These are phyloP conservation scores for Bos indicus DNA, from an alignment of 2,113 vertebrate species.

Conservation along the genomic window DNA sequence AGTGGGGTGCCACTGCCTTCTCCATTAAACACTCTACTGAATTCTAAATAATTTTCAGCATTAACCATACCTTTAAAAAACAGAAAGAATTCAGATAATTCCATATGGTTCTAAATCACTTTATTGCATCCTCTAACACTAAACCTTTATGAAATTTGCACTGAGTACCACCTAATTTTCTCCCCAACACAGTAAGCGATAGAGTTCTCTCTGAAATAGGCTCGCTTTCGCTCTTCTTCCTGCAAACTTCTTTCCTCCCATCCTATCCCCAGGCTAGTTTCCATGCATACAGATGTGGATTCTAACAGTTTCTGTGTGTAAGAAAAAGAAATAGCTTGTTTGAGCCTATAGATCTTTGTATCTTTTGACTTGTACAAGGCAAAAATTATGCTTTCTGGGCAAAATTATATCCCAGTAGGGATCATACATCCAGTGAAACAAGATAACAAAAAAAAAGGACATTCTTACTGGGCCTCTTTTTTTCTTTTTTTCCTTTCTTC, in stretches of 20 bases:
- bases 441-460: neutral
- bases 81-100: neutral
- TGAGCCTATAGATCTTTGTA: neutral
- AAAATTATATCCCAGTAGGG: neutral
- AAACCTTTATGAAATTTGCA: neutral
- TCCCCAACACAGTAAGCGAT: neutral
- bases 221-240: neutral
- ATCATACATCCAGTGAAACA: neutral
- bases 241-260: neutral
- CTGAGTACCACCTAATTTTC: neutral
- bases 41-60: neutral
- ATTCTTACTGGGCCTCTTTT: neutral
- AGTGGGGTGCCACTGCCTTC: no score
- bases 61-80: constrained; percentile 5
- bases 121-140: neutral
- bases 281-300: neutral
- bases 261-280: neutral
- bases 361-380: neutral
- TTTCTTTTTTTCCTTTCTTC: neutral
- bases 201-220: neutral
- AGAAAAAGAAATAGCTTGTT: neutral
- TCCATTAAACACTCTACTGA: neutral
- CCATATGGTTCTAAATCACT: neutral
- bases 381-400: neutral
- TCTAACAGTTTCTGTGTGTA: neutral